Evolutionary conservation across 2,797 vertebrate genomes (phyloP).

Genomic region (Catamblyrhynchus diadema): DNA sequence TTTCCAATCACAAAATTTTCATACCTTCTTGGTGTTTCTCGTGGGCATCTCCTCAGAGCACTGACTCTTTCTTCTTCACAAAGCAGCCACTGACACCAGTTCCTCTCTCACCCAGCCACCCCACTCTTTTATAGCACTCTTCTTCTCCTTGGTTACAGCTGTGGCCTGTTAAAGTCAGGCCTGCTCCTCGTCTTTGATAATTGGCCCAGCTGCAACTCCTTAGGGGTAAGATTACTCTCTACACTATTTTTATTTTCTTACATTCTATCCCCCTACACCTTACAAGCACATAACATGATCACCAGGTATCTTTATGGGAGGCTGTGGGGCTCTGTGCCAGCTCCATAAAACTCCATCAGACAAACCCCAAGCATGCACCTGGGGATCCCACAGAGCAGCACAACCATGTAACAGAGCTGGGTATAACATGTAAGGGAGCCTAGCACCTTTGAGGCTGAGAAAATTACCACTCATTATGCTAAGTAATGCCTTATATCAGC

Average conservation of each 20-base stretch:
- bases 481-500: conserved; percentile 59
- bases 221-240: no score
- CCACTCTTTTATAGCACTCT: background rate
- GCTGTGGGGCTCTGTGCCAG: no score
- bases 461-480: conserved; percentile 59
- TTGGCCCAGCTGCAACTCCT: background rate
- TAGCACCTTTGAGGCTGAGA: conserved; percentile 19
- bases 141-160: background rate
- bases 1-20: background rate
- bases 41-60: rapidly evolving
- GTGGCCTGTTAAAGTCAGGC: background rate
- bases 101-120: no score
- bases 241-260: background rate
- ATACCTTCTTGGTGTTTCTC: background rate
- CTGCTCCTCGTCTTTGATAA: no score
- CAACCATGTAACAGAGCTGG: background rate
- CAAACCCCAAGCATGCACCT: background rate
- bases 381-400: background rate
- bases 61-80: no score
- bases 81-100: background rate
- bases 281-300: background rate
- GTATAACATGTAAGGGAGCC: background rate
- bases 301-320: background rate
- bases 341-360: background rate
- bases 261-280: no score